Percentiles rank a stretch among this genome's conserved stretches.
These are phyloP conservation scores for Luperina nickerlii DNA, from an alignment of 2,888 invertebrate genomes.

Conservation along the genomic window DNA sequence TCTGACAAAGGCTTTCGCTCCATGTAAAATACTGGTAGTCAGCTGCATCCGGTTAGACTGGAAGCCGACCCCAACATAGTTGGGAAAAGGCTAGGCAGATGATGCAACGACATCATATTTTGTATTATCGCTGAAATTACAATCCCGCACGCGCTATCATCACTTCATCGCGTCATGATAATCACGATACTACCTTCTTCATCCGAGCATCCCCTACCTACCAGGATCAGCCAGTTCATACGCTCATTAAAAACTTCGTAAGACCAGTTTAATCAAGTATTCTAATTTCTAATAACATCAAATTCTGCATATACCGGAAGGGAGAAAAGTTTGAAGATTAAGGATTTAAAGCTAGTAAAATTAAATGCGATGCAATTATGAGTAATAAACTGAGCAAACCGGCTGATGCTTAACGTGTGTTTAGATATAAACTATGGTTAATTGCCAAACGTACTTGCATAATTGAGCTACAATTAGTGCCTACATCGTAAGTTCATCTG, in stretches of 20 bases:
- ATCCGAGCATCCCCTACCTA: background rate
- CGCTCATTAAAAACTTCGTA: slow-evolving; percentile 4
- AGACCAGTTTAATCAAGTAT: slow-evolving; percentile 18
- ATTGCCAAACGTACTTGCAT: slow-evolving; percentile 10
- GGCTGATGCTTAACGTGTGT: slow-evolving; percentile 15
- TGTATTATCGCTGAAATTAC: background rate
- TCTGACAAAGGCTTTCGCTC: no score
- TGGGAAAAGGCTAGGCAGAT: no score
- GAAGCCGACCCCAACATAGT: no score
- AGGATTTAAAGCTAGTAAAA: background rate
- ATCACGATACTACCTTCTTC: slow-evolving; percentile 13
- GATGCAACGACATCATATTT: no score
- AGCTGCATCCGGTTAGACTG: no score
- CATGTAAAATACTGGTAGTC: no score
- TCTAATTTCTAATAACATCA: slow-evolving; percentile 15
- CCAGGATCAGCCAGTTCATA: background rate
- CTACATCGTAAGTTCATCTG: slow-evolving; percentile 3
- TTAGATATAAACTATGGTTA: slow-evolving; percentile 26
- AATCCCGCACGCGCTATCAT: background rate
- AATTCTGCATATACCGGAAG: slow-evolving; percentile 8
- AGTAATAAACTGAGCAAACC: slow-evolving; percentile 38
- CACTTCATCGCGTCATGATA: slow-evolving; percentile 23
- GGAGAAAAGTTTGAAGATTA: slow-evolving; percentile 26
- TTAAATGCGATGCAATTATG: slow-evolving; percentile 40
- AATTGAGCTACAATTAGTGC: slow-evolving; percentile 25